Base-by-base conservation (phyloP, 2,797 vertebrate species). In the Varecia variegata region DNA sequence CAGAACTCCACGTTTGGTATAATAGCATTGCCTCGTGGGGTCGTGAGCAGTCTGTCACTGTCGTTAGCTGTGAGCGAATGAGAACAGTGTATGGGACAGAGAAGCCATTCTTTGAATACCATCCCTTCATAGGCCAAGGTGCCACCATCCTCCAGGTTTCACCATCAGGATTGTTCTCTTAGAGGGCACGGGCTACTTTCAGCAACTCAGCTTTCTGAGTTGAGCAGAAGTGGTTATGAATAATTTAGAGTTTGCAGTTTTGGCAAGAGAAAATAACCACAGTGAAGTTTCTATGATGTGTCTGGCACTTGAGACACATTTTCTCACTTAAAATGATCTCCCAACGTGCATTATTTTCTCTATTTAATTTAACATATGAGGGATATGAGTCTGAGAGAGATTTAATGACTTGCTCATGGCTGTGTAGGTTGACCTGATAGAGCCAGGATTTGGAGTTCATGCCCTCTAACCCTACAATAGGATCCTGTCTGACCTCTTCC, bases 161-260 rank as follows among this genome's bases (percentile, higher is more conserved):
- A 62, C 35, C 30, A 10, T 3, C 5, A 10, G 62, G 52, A 38
- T 13, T 54, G 21, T 67, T 74, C 23, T 79, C 20, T 15, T 25
- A 38, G 38, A 32, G 13, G 88, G 38, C n/a, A 32, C 25, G 52
- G 45, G 14, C 73, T 82, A 10, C 21, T 54, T 40, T 45, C 18
- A 74, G 56, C 47, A 94, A 50, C 25, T 67, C 45, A 18, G 23
- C 52, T 50, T 68, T 95, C 30, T 79, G 65, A 77, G 32, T 76
- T 70, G 32, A 43, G 0, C 18, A 27, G 58, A 87, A 77, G 5
- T 40, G 8, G 18, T 38, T 40, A 23, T 43, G 20, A 88, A 35
- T 74, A 81, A 73, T 17, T 27, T 20, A 62, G 23, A 65, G 85
- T n/a, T 4, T 80, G 7, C 27, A 60, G 65, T 47, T 32, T 84